phyloP scores from a whole-genome alignment of 1,140 invertebrate species.

The Micrasema longulum region DNA sequence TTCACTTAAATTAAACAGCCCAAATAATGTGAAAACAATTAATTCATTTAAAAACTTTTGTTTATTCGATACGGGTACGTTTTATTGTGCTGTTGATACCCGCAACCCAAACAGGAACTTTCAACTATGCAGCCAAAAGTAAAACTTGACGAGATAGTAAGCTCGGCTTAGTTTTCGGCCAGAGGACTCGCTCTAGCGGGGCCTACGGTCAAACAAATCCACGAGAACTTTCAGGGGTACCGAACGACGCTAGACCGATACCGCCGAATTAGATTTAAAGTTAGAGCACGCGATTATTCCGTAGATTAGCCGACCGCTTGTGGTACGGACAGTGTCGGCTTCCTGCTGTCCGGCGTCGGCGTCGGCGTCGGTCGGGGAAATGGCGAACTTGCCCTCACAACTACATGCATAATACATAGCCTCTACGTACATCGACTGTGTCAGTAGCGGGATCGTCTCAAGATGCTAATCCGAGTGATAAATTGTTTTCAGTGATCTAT shows the following conservation, averaged over 20 bases:
- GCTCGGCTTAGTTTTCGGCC: conserved; percentile 14
- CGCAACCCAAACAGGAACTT: no score
- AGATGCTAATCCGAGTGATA: conserved; percentile 45
- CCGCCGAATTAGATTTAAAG: conserved; percentile 48
- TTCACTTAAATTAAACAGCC: no score
- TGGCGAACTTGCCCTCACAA: no score
- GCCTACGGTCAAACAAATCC: conserved; percentile 26
- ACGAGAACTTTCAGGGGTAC: conserved; percentile 7
- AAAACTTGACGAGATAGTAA: conserved; percentile 29
- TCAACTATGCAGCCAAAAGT: neutral
- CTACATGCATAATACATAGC: no score
- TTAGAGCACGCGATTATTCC: conserved; percentile 46
- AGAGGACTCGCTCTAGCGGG: neutral
- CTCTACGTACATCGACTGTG: neutral
- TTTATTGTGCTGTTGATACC: no score
- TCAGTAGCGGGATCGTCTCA: conserved; percentile 15
- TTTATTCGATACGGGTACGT: no score
- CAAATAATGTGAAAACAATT: no score
- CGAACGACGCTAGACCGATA: conserved; percentile 36
- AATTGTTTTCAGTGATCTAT: conserved; percentile 35
- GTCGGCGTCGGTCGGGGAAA: conserved; percentile 31
- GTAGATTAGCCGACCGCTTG: conserved; percentile 47
- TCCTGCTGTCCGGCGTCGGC: conserved; percentile 12
- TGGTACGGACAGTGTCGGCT: conserved; percentile 12
- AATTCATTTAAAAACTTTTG: no score